Conservation (phyloP, 2,888 invertebrate genomes). For the Digitonthophagus gazella region DNA sequence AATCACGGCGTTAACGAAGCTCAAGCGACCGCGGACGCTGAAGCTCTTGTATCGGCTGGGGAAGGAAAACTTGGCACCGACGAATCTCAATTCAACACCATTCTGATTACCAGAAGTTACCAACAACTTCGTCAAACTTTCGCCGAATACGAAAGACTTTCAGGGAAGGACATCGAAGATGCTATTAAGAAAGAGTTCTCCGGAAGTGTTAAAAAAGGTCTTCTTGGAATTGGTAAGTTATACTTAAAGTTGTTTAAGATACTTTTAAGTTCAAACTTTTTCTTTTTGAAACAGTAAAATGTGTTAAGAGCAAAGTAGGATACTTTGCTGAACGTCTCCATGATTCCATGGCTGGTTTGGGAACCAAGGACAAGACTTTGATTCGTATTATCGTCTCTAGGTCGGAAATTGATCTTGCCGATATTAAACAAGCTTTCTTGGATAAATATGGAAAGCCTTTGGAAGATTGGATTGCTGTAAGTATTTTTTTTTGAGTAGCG, state of each 20-base stretch:
- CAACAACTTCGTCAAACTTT: constrained; percentile 84
- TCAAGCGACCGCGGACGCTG: constrained; percentile 79
- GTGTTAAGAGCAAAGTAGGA: constrained; percentile 85
- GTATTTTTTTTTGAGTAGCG: constrained; percentile 48
- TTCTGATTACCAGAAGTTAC: constrained; percentile 84
- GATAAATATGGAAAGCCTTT: constrained; percentile 77
- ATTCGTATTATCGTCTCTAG: constrained; percentile 90
- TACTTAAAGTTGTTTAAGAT: neutral
- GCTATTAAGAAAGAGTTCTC: constrained; percentile 87
- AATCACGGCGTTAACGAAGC: constrained; percentile 80
- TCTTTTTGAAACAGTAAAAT: constrained; percentile 64
- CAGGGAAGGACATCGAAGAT: constrained; percentile 81
- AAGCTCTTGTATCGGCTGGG: constrained; percentile 72
- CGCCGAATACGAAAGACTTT: constrained; percentile 77
- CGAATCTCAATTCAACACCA: constrained; percentile 83
- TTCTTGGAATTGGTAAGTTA: constrained; percentile 79
- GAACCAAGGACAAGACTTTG: constrained; percentile 87
- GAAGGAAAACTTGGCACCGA: constrained; percentile 89
- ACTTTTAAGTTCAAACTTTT: constrained; percentile 6
- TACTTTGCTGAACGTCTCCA: constrained; percentile 91
- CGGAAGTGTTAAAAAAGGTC: constrained; percentile 80
- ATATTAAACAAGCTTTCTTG: constrained; percentile 87
- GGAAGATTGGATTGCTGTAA: constrained; percentile 84
- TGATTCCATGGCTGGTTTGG: constrained; percentile 87
- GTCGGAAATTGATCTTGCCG: constrained; percentile 88